phyloP scores from a whole-genome alignment of 1,140 invertebrate genomes.

The Drosophila subobscura region DNA sequence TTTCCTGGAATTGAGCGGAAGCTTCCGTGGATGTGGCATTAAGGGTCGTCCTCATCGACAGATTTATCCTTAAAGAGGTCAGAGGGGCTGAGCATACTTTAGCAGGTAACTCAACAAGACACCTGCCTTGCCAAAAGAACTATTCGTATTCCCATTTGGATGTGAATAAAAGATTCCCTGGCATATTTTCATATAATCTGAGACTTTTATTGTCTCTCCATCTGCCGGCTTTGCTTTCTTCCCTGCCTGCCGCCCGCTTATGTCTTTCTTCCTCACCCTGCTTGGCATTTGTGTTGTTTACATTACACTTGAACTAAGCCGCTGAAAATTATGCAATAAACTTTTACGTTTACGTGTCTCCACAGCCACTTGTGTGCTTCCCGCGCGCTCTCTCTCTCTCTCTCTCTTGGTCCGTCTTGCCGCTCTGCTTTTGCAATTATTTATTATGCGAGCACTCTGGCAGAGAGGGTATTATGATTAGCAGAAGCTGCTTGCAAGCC shows the following conservation, averaged over 20 bases:
- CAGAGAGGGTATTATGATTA: too few relatives aligned
- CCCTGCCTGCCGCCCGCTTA: conserved; percentile 6
- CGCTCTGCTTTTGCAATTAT: conserved; percentile 52
- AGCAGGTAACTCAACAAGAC: too few relatives aligned
- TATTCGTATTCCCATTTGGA: conserved; percentile 2
- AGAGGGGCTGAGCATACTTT: too few relatives aligned
- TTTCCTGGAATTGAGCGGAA: conserved; percentile 14
- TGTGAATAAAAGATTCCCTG: conserved; percentile 46
- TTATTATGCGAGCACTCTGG: conserved; percentile 29
- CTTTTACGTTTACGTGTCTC: conserved; percentile 73
- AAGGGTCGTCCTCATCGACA: too few relatives aligned
- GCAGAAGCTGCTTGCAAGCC: too few relatives aligned
- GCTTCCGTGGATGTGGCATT: neutral
- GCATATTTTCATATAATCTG: conserved; percentile 76
- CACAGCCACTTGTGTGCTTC: conserved; percentile 43
- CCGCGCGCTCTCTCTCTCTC: neutral
- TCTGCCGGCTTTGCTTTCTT: conserved; percentile 7
- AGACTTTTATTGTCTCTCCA: conserved; percentile 68
- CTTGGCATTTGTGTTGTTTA: conserved; percentile 64
- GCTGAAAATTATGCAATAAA: conserved; percentile 79
- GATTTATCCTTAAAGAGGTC: conserved; percentile 4
- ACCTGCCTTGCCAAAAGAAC: neutral
- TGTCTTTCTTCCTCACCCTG: conserved; percentile 2
- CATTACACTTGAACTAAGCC: conserved; percentile 75
- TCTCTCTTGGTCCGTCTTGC: neutral